These are phyloP conservation scores for Rhizoglyphus robini DNA, from an alignment of 1,140 invertebrate species.

Conservation along the genomic window DNA sequence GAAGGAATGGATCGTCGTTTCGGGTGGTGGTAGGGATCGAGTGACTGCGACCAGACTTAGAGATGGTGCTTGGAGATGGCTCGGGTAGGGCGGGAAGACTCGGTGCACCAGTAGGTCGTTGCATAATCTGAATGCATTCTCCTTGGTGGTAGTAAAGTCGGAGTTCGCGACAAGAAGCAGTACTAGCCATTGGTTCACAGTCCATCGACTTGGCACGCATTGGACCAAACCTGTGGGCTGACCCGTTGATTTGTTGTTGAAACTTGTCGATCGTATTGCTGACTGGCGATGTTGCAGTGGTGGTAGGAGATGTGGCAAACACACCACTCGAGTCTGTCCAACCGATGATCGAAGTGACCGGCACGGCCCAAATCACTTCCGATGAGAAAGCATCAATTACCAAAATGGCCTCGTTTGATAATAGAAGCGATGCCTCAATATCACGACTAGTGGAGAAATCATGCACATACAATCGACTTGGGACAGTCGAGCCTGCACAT, in stretches of 20 bases:
- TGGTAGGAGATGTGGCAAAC: neutral
- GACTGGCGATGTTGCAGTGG: neutral
- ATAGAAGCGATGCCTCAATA: neutral
- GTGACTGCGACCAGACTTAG: too few relatives aligned
- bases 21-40: too few relatives aligned
- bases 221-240: too few relatives aligned
- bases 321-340: slow-evolving; percentile 18
- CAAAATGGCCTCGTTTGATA: slow-evolving; percentile 27
- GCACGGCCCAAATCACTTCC: slow-evolving; percentile 19
- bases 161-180: neutral
- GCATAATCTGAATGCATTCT: slow-evolving; percentile 20
- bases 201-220: neutral
- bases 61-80: too few relatives aligned
- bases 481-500: slow-evolving; percentile 10
- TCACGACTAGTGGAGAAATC: slow-evolving; percentile 2
- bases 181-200: neutral
- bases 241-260: too few relatives aligned
- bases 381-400: slow-evolving; percentile 18
- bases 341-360: slow-evolving; percentile 22
- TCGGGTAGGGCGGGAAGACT: too few relatives aligned
- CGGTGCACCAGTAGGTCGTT: neutral
- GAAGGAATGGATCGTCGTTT: slow-evolving; percentile 4
- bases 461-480: neutral
- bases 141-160: slow-evolving; percentile 23
- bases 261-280: too few relatives aligned